phyloP scores from a whole-genome alignment of 2,797 vertebrate genomes.

The Parambassis ranga region DNA sequence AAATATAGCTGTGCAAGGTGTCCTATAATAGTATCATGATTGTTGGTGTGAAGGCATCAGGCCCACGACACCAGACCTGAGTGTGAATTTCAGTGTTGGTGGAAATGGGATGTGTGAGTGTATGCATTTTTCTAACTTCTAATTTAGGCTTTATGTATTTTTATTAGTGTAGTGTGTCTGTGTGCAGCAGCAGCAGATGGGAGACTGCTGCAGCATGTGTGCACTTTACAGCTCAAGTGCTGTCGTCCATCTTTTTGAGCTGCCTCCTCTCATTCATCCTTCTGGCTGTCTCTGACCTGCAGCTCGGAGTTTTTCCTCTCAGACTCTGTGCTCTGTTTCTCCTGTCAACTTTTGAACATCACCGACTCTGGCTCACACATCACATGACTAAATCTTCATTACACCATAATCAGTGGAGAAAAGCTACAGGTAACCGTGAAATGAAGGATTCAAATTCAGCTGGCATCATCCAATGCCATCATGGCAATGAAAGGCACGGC shows the following conservation, averaged over 20 bases:
- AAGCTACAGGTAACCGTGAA: too few relatives aligned
- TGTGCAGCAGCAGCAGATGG: neutral
- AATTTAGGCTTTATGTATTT: neutral
- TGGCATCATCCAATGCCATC: too few relatives aligned
- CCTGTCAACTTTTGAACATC: too few relatives aligned
- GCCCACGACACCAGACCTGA: neutral
- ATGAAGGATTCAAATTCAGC: too few relatives aligned
- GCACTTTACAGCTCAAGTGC: neutral
- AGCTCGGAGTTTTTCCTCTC: neutral
- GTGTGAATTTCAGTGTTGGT: neutral
- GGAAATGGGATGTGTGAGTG: too few relatives aligned
- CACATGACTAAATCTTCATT: too few relatives aligned
- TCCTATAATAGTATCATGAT: neutral
- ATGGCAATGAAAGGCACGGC: neutral
- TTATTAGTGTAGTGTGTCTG: neutral
- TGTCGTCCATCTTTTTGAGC: constrained; percentile 4
- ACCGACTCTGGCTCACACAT: too few relatives aligned
- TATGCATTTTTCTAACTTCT: neutral
- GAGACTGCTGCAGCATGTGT: neutral
- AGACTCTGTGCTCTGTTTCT: neutral
- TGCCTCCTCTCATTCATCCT: neutral
- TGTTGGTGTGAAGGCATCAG: neutral
- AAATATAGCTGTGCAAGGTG: neutral
- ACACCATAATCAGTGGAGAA: too few relatives aligned
- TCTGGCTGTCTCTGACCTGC: neutral